Conservation (phyloP, 2,797 vertebrate species). For the Crenuchus spilurus region DNA sequence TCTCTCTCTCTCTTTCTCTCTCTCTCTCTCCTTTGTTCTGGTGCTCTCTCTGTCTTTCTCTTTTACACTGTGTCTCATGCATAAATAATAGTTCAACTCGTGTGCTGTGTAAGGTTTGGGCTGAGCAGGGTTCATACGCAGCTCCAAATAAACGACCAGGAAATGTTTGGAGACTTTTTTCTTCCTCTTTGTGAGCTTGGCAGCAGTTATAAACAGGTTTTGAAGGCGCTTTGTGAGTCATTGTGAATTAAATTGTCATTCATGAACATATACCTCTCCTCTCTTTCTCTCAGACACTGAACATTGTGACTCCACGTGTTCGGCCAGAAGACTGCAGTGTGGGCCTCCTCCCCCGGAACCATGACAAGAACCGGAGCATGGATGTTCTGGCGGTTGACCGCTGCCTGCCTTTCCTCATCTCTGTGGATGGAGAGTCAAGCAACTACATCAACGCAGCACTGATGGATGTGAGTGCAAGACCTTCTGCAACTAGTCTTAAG, state of each 20-base stretch:
- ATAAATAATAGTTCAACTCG: slow-evolving; percentile 47
- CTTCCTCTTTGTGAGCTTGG: background rate
- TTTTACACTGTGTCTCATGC: slow-evolving; percentile 40
- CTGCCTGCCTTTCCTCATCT: slow-evolving; percentile 96
- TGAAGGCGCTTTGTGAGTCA: slow-evolving; percentile 1
- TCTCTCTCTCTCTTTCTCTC: slow-evolving; percentile 1
- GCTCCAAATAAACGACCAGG: background rate
- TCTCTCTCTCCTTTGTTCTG: slow-evolving; percentile 24
- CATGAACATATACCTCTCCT: background rate
- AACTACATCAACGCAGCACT: slow-evolving; percentile 97
- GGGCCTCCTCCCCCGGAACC: slow-evolving; percentile 92
- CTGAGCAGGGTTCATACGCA: slow-evolving; percentile 7
- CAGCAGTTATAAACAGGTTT: background rate
- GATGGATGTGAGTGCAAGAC: slow-evolving; percentile 87
- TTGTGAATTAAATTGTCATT: background rate
- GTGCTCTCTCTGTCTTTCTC: slow-evolving; percentile 3
- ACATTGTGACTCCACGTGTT: slow-evolving; percentile 94
- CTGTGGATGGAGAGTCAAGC: slow-evolving; percentile 94
- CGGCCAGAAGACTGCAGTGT: slow-evolving; percentile 96
- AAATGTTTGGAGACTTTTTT: background rate
- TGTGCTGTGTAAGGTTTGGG: slow-evolving; percentile 12
- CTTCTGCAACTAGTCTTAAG: no score
- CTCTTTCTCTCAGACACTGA: slow-evolving; percentile 83
- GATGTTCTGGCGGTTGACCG: slow-evolving; percentile 93
- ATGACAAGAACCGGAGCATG: slow-evolving; percentile 96